phyloP scores from a whole-genome alignment of 1,140 invertebrate genomes.

The Achatina immaculata region DNA sequence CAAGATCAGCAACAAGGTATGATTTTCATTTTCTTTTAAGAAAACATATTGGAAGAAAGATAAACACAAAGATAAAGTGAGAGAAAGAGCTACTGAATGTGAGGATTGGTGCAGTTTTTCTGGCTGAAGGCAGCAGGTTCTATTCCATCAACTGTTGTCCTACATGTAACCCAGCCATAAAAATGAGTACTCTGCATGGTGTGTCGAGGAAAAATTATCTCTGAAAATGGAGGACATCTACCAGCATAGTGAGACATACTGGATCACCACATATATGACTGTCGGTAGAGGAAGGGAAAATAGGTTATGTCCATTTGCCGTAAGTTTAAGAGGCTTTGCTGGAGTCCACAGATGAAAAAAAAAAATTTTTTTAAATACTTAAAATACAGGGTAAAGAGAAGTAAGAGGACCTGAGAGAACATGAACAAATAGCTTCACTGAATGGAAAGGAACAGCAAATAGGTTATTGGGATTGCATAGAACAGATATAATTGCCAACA shows the following conservation, averaged over 20 bases:
- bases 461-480: too few relatives aligned
- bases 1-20: conserved; percentile 21
- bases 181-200: neutral
- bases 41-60: neutral
- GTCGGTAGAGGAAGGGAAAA: neutral
- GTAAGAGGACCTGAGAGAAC: neutral
- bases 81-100: neutral
- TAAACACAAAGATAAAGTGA: neutral
- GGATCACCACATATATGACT: neutral
- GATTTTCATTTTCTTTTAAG: neutral
- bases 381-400: neutral
- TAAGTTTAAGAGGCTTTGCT: neutral
- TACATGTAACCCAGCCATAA: neutral
- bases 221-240: neutral
- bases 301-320: neutral
- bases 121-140: neutral
- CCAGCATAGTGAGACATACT: neutral
- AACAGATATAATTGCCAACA: too few relatives aligned
- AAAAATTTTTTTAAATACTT: neutral
- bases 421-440: too few relatives aligned
- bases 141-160: neutral
- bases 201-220: neutral
- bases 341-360: neutral
- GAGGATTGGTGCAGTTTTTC: neutral
- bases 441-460: too few relatives aligned